Conservation (phyloP, 2,797 vertebrate species). For the Psittacula echo region DNA sequence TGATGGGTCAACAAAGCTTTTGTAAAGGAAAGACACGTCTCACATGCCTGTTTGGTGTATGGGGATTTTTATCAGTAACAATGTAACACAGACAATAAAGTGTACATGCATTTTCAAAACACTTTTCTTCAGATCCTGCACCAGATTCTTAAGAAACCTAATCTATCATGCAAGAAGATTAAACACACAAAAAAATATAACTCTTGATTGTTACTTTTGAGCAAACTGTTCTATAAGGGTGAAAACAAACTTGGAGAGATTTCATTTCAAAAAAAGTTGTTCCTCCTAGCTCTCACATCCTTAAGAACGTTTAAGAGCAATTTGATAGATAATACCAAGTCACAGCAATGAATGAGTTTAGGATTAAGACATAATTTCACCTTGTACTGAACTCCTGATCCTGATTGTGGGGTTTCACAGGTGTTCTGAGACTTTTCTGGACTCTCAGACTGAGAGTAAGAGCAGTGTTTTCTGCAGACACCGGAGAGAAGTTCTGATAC, state of each 20-base stretch:
- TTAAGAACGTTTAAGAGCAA: not conserved
- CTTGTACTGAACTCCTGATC: not conserved
- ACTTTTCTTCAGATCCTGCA: not conserved
- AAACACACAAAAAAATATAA: rapidly evolving
- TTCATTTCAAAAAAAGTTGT: not conserved
- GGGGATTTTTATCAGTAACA: not conserved
- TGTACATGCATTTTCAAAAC: not conserved
- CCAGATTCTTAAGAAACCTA: not conserved
- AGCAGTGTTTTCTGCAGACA: not conserved
- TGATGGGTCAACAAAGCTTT: not conserved
- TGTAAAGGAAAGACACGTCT: not conserved
- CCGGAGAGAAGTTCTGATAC: not conserved
- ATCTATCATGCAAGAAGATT: not conserved
- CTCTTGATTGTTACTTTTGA: not conserved
- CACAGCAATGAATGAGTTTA: not conserved
- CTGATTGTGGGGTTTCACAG: not conserved
- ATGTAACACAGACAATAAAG: not conserved
- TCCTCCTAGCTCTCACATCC: not conserved
- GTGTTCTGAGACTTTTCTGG: rapidly evolving
- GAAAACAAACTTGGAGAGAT: not conserved
- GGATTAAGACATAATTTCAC: not conserved
- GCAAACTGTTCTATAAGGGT: not conserved
- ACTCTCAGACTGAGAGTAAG: not conserved
- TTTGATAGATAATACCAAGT: not conserved
- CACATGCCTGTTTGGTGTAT: too few relatives aligned